Conservation (phyloP, 2,113 vertebrate genomes). For the Oncorhynchus tshawytscha region DNA sequence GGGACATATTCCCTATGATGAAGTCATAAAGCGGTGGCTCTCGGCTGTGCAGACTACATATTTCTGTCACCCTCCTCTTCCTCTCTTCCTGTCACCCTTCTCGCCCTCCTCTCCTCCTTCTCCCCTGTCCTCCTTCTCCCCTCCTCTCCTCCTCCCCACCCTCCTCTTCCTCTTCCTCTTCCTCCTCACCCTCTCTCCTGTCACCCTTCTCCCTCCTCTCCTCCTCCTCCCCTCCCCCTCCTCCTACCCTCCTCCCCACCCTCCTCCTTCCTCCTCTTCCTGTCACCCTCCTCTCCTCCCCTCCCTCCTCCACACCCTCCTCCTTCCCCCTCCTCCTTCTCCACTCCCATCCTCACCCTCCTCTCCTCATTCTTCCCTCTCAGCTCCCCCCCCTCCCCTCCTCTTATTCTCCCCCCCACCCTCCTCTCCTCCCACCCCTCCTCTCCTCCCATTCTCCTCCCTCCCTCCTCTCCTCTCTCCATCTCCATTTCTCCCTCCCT, state of each 20-base stretch:
- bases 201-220: too few relatives aligned
- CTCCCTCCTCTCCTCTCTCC: background rate
- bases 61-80: constrained; percentile 47
- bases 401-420: accelerated
- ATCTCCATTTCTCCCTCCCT: too few relatives aligned
- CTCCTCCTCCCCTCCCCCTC: accelerated
- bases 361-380: accelerated
- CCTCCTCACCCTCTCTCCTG: accelerated
- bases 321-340: background rate
- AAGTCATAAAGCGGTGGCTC: constrained; percentile 81
- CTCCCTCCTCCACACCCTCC: constrained; percentile 12
- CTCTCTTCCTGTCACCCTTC: constrained; percentile 1
- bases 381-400: too few relatives aligned
- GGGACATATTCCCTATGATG: constrained; percentile 60
- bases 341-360: accelerated
- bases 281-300: background rate
- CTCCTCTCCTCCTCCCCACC: constrained; percentile 33
- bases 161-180: accelerated
- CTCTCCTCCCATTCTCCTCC: constrained; percentile 18
- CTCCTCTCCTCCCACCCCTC: constrained; percentile 1
- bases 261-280: constrained; percentile 4
- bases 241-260: background rate
- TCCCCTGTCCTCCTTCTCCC: constrained; percentile 32
- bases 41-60: constrained; percentile 65
- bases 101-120: constrained; percentile 30